Base-by-base conservation (phyloP, 1,140 invertebrate genomes). In the Bombus superbus region DNA sequence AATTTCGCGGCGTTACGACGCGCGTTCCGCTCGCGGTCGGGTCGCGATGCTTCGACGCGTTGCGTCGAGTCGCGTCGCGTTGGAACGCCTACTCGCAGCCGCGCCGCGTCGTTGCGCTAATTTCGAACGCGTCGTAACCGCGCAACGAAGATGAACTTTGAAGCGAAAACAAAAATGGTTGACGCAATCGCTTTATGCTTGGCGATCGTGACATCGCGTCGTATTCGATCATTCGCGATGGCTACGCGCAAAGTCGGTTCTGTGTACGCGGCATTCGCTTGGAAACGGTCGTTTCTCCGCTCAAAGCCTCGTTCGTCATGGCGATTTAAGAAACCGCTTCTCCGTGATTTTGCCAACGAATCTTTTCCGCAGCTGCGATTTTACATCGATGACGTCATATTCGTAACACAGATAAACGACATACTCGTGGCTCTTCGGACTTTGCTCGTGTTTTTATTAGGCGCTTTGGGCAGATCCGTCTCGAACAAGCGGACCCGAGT, bases 121-220 rank as follows among this genome's bases (percentile, higher is more conserved):
- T 84, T 68, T 83, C 53, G 78, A 44, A 71, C 77, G 40, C 69
- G 81, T 40, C 74, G 73, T 59, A 85, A 84, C 59, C 82, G 77
- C 76, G n/a, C 28, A 2, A n/a, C 57, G 57, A 44, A 28, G 75
- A 10, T 79, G 78, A 89, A 90, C 87, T 89, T 89, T 85, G 72
- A 47, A 73, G 72, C 57, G 68, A 83, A 83, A 86, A 88, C 73
- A 86, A 89, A 83, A 89, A 59, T 57, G 69, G 32, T 42, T 57
- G 64, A 68, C 35, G 73, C 64, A 78, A 85, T 89, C 13, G 28
- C 77, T 66, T 73, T n/a, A 25, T 1, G 28, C 25, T 22, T 35
- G 28, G 66, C 71, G 73, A 64, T 64, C 76, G 59, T 22, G 3
- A 2, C 9, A 2, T 35, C 28, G 75, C 32, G 3, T 6, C 22